phyloP scores from a whole-genome alignment of 2,888 invertebrate genomes.

The Mythimna pallens region DNA sequence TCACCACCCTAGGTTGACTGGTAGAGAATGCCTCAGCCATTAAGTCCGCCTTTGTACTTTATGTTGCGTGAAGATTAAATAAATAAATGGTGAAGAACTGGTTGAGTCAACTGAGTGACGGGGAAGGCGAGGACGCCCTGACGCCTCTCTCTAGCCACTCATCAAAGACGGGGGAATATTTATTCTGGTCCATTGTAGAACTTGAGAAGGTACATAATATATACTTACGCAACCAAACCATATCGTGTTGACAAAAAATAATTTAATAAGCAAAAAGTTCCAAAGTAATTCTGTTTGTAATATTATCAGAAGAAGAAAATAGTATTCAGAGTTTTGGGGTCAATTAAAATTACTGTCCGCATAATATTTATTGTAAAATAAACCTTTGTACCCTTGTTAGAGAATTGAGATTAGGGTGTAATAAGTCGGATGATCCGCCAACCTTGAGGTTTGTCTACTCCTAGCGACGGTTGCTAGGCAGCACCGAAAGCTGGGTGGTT shows the following conservation, averaged over 20 bases:
- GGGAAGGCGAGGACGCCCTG: too few species aligned
- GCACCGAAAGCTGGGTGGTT: constrained; percentile 49
- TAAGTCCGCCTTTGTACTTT: too few species aligned
- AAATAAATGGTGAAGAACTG: too few species aligned
- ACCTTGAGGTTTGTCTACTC: constrained; percentile 56
- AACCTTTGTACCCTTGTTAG: constrained; percentile 10
- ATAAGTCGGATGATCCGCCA: constrained; percentile 31
- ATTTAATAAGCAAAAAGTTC: constrained; percentile 4
- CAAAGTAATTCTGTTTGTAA: constrained; percentile 27
- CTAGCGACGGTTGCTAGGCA: constrained; percentile 73
- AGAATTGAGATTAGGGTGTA: constrained; percentile 24
- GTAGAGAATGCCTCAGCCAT: too few species aligned
- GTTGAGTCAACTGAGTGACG: too few species aligned
- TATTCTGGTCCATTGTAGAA: too few species aligned
- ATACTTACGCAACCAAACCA: too few species aligned
- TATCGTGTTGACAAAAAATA: not conserved
- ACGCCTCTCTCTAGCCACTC: too few species aligned
- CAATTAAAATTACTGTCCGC: constrained; percentile 20
- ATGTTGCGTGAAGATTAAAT: too few species aligned
- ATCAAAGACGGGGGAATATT: too few species aligned
- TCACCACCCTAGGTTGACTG: too few species aligned
- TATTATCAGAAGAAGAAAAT: constrained; percentile 36
- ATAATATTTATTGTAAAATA: constrained; percentile 20
- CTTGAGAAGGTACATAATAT: too few species aligned
- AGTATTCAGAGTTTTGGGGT: constrained; percentile 7